phyloP scores from a whole-genome alignment of 2,888 invertebrate species.

The Tenthredo livida region DNA sequence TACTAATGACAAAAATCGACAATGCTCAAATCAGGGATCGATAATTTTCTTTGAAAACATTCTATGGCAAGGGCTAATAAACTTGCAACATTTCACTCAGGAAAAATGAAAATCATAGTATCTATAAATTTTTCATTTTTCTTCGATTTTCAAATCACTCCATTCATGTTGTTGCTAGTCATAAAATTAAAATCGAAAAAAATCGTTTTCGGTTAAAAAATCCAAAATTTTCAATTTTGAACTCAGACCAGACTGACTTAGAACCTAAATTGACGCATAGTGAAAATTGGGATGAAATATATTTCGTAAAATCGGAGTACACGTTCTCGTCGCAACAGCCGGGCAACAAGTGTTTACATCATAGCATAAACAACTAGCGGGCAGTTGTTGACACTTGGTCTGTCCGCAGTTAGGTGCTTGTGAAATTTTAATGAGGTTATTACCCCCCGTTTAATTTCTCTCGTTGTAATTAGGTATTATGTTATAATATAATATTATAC shows the following conservation, averaged over 20 bases:
- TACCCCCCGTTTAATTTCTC: slow-evolving; percentile 29
- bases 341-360: slow-evolving; percentile 51
- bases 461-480: background rate
- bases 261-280: background rate
- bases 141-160: background rate
- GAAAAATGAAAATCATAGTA: background rate
- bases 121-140: background rate
- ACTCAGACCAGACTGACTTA: background rate
- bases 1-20: background rate
- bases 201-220: background rate
- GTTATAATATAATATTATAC: background rate
- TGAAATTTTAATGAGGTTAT: slow-evolving; percentile 46
- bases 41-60: background rate
- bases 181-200: too few relatives aligned
- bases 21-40: background rate
- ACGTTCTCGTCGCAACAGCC: background rate
- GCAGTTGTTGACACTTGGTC: slow-evolving; percentile 50
- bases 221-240: background rate
- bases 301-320: background rate
- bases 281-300: background rate
- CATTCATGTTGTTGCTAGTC: background rate
- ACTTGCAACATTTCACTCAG: background rate
- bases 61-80: background rate
- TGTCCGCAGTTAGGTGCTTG: slow-evolving; percentile 35
- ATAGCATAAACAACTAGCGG: slow-evolving; percentile 43